These are phyloP conservation scores for Podabrus alpinus DNA, from an alignment of 2,888 invertebrate genomes.

Conservation along the genomic window DNA sequence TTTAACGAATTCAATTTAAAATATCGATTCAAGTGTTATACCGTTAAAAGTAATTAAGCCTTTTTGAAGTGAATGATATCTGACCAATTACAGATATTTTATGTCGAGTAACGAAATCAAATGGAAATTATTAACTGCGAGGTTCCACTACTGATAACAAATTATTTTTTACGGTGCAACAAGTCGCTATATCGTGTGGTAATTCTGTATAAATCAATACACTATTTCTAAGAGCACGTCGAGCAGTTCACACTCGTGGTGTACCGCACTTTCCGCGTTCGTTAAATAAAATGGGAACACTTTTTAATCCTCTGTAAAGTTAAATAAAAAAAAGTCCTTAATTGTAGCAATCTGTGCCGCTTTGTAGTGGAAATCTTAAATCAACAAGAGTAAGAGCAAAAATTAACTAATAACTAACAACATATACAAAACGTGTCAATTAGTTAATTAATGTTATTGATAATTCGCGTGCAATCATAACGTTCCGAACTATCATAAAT, in stretches of 20 bases:
- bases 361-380: neutral
- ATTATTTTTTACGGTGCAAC: neutral
- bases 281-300: too few species aligned
- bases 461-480: conserved; percentile 51
- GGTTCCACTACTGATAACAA: neutral
- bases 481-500: conserved; percentile 42
- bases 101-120: neutral
- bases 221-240: neutral
- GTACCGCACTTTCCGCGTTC: neutral
- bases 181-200: neutral
- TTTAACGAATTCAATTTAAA: neutral
- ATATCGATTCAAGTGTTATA: neutral
- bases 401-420: neutral
- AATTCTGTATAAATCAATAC: neutral
- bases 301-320: too few species aligned
- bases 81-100: neutral
- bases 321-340: neutral
- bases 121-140: neutral
- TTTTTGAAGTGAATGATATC: neutral
- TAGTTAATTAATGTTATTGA: conserved; percentile 58
- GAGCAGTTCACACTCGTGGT: neutral
- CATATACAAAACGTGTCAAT: conserved; percentile 51
- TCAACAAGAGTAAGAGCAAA: neutral
- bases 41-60: neutral
- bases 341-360: neutral